Evolutionary conservation across 2,113 vertebrate species (phyloP), one percentile per base, ranked within the genome.

Genomic region (Rhegmatorhina hoffmannsi): DNA sequence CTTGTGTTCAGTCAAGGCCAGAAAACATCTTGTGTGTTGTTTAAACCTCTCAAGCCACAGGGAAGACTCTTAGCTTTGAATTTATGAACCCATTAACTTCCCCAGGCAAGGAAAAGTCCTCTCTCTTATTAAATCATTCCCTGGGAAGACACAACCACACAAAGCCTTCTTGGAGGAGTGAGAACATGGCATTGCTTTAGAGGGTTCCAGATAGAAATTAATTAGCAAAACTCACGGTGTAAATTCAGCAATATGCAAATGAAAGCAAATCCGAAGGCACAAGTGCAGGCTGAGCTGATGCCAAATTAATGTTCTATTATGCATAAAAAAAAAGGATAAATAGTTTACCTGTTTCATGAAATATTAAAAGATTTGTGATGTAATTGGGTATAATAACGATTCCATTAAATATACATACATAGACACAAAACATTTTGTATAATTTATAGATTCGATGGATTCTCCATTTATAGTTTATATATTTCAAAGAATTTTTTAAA

Each of bases 191-290:
- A 15, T 63, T 55, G 34, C 52, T 92, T 83, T 70, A 38, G 50
- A 92, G 55, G 60, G 34, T 83, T 84, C 72, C 83, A 74, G 94
- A 89, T 77, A 92, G 77, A 92, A 96, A 95, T 92, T 92, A 94
- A 96, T 95, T 96, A 94, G 68, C 73, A 77, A 89, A 94, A 55
- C 80, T 55, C 47, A 58, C 59, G 63, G 77, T 80, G 91, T 74
- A 81, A 96, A 94, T 95, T 92, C 73, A 94, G 81, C 91, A 84
- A 55, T 67, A 94, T 92, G 95, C 76, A 96, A 95, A 96, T 93
- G 90, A 34, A 84, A 66, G 29, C 43, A 77, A 94, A 95, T 92
- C 76, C 7, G 16, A 90, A 78, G 58, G 83, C 60, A 26, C 46
- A 43, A 8, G 68, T 81, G 76, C 76, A 59, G 83, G 56, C 76